phyloP scores from a whole-genome alignment of 2,797 vertebrate species.

The Hoplostethus mediterraneus region DNA sequence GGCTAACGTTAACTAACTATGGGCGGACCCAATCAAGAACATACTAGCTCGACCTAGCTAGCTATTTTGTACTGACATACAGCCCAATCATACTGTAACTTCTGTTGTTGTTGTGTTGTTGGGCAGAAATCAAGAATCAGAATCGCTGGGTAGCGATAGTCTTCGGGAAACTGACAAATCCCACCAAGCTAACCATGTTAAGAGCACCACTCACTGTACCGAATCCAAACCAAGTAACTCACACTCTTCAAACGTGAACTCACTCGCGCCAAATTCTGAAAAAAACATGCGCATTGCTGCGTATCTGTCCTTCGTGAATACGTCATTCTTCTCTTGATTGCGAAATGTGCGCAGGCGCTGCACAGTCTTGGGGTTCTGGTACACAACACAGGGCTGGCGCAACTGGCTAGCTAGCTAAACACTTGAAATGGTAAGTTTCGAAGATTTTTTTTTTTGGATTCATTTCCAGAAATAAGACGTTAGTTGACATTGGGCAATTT shows the following conservation, averaged over 20 bases:
- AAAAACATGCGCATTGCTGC: conserved; percentile 34
- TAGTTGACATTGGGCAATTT: not conserved
- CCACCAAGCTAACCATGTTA: not conserved
- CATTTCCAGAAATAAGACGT: accelerated
- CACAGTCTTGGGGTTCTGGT: conserved; percentile 71
- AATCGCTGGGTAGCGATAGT: not conserved
- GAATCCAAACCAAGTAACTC: not conserved
- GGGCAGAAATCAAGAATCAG: not conserved
- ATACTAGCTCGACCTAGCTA: conserved; percentile 8
- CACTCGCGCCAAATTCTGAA: conserved; percentile 80
- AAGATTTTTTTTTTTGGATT: not conserved
- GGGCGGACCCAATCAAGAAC: conserved; percentile 22
- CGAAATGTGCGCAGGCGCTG: conserved; percentile 63
- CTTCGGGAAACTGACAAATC: not conserved
- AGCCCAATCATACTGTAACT: not conserved
- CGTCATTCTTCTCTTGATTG: conserved; percentile 4
- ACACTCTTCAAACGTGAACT: not conserved
- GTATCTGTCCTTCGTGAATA: conserved; percentile 50
- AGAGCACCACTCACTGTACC: too few species aligned
- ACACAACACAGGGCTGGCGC: conserved; percentile 73
- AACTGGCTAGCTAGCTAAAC: conserved; percentile 77
- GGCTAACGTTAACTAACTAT: conserved; percentile 11
- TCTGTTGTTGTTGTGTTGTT: not conserved
- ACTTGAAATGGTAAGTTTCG: conserved; percentile 77
- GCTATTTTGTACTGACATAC: not conserved